These are phyloP conservation scores for Cyanoliseus patagonus DNA, from an alignment of 2,113 vertebrate species.

Conservation along the genomic window DNA sequence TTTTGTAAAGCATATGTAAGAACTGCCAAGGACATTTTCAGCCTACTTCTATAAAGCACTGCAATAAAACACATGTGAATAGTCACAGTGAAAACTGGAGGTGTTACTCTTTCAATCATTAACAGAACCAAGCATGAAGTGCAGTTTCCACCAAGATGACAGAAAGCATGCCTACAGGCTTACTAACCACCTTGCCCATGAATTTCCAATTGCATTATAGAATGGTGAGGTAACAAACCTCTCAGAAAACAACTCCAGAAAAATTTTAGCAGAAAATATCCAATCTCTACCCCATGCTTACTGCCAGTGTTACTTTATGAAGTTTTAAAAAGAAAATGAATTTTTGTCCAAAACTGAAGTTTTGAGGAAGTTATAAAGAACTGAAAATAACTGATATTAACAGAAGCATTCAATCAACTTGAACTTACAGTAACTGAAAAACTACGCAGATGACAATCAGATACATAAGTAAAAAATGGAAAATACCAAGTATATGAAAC, in stretches of 20 bases:
- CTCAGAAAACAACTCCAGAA: neutral
- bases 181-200: neutral
- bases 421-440: neutral
- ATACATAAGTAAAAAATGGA: neutral
- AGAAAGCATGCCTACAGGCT: neutral
- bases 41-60: neutral
- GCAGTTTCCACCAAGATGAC: neutral
- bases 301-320: neutral
- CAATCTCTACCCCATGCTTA: neutral
- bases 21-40: neutral
- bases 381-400: neutral
- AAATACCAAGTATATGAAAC: neutral
- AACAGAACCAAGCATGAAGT: neutral
- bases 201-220: neutral
- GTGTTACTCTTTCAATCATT: neutral
- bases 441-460: neutral
- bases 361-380: neutral
- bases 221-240: neutral
- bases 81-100: neutral
- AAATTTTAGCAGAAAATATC: neutral
- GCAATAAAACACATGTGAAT: neutral
- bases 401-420: neutral
- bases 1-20: neutral
- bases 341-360: neutral
- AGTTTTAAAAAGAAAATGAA: neutral